Percentiles rank a stretch among this genome's conserved stretches.
Evolutionary conservation across 2,113 vertebrate species (phyloP).

Genomic region (Tetrax tetrax): DNA sequence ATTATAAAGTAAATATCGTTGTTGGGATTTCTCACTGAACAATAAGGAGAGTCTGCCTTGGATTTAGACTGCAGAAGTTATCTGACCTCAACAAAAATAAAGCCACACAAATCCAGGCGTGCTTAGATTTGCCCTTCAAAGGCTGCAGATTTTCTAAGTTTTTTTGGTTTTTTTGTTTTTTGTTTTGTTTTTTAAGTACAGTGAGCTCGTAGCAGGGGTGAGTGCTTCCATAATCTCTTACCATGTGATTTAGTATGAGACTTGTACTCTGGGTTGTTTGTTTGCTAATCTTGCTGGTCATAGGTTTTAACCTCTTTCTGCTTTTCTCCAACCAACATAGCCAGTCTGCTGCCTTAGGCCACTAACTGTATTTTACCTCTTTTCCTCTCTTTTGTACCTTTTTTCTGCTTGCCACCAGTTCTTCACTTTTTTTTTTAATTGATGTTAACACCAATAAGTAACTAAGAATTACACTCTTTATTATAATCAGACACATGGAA

Average conservation of each 20-base stretch:
- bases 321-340: neutral
- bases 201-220: neutral
- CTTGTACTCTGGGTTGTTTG: neutral
- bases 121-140: neutral
- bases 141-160: neutral
- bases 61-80: neutral
- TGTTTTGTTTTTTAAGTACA: neutral
- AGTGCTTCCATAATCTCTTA: neutral
- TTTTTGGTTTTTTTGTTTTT: no score
- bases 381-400: neutral
- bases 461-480: neutral
- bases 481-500: neutral
- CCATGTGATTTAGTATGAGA: neutral
- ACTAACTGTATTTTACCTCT: neutral
- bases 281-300: neutral
- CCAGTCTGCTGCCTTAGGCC: neutral
- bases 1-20: neutral
- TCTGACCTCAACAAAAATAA: neutral
- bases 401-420: neutral
- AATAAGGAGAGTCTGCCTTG: neutral
- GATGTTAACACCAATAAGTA: neutral
- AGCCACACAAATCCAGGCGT: neutral
- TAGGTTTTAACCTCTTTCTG: neutral
- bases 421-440: neutral
- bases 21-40: neutral